Percentiles rank a stretch among this genome's conserved stretches.
phyloP scores from a whole-genome alignment of 2,888 invertebrate genomes.

The Carcina quercana region DNA sequence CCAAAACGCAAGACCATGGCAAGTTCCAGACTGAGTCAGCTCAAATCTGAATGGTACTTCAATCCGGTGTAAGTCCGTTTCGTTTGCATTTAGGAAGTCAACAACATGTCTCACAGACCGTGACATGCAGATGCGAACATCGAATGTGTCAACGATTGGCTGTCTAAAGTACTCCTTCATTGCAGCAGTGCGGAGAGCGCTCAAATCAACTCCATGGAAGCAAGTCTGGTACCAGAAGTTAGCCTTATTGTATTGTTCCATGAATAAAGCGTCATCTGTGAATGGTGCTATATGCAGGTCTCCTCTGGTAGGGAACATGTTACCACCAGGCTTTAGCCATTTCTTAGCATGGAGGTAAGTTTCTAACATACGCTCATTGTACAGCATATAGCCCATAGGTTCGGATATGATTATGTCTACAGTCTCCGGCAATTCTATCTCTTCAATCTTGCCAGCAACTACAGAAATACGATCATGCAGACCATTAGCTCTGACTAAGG shows the following conservation, averaged over 20 bases:
- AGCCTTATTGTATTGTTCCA: slow-evolving; percentile 98
- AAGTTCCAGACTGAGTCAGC: slow-evolving; percentile 92
- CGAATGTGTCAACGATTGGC: slow-evolving; percentile 98
- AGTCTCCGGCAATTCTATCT: slow-evolving; percentile 94
- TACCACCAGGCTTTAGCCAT: slow-evolving; percentile 93
- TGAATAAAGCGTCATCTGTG: slow-evolving; percentile 96
- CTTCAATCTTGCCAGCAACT: slow-evolving; percentile 98
- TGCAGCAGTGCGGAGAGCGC: slow-evolving; percentile 93
- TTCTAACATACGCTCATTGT: slow-evolving; percentile 99
- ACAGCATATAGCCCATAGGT: slow-evolving; percentile 99
- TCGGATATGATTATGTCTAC: slow-evolving; percentile 99
- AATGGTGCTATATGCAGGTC: slow-evolving; percentile 98
- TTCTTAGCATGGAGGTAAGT: slow-evolving; percentile 99
- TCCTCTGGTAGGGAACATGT: slow-evolving; percentile 98
- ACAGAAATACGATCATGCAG: slow-evolving; percentile 91
- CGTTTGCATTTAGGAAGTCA: slow-evolving; percentile 93
- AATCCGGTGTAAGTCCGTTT: slow-evolving; percentile 95
- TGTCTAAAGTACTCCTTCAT: slow-evolving; percentile 98
- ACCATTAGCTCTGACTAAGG: slow-evolving; percentile 92
- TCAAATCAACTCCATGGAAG: slow-evolving; percentile 98
- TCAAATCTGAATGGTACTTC: slow-evolving; percentile 96
- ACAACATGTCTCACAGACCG: slow-evolving; percentile 94
- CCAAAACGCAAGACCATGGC: slow-evolving; percentile 99
- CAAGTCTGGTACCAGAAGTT: slow-evolving; percentile 99
- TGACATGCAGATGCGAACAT: slow-evolving; percentile 96